Conservation (phyloP, 2,113 vertebrate genomes). For the Pelmatolapia mariae region DNA sequence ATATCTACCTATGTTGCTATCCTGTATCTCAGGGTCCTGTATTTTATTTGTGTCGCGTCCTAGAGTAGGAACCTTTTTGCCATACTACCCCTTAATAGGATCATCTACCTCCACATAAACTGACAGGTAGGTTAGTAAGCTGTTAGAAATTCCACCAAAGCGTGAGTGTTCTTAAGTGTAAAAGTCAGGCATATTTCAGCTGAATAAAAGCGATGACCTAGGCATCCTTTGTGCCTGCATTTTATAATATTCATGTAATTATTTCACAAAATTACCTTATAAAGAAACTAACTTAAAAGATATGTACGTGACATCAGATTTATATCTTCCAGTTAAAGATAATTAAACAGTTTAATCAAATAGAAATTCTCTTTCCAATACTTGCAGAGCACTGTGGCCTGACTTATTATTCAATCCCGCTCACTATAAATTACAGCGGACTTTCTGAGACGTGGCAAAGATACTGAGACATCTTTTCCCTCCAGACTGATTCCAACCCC, state of each 20-base stretch:
- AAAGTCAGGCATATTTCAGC: not conserved
- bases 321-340: not conserved
- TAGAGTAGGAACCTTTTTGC: not conserved
- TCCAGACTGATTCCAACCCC: conserved; percentile 4
- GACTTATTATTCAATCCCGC: not conserved
- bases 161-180: not conserved
- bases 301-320: not conserved
- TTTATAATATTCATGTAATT: not conserved
- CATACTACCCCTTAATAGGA: not conserved
- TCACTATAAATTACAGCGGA: not conserved
- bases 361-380: not conserved
- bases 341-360: not conserved
- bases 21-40: not conserved
- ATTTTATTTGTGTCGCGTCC: not conserved
- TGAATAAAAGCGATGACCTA: not conserved
- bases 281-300: not conserved
- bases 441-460: conserved; percentile 9
- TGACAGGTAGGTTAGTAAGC: not conserved
- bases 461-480: conserved; percentile 25
- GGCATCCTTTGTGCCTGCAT: not conserved
- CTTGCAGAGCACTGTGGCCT: not conserved
- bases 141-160: not conserved
- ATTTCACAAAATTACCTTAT: not conserved
- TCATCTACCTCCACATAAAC: not conserved
- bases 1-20: not conserved